Base-by-base conservation (phyloP, 2,888 invertebrate species). In the Loripinus fragilis region DNA sequence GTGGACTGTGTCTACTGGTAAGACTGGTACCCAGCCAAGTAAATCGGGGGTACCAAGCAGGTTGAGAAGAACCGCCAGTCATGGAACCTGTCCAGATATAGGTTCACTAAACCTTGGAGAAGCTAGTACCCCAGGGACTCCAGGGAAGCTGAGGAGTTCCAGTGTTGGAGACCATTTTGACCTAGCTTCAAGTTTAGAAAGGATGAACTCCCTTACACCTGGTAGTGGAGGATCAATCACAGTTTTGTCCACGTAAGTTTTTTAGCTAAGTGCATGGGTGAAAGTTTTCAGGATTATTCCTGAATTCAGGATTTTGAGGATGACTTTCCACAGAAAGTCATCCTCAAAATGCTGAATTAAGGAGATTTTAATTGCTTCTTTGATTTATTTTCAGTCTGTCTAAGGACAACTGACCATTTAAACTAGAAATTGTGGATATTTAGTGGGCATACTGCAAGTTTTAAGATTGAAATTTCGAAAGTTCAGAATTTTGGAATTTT, bases 1-100 rank as follows among this genome's bases (percentile, higher is more conserved):
- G n/a, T 83, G 86, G 86, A 79, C 52, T 25, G 52, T 52, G 25
- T 52, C 52, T 25, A 38, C 5, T 38, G 38, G 7, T 12, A 52
- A n/a, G n/a, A n/a, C 48, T 48, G 48, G n/a, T 48, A 52, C 23
- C 25, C 23, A 52, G 52, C 52, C 23, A 8, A 48, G 48, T 48
- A 52, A 25, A 52, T 5, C 20, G 25, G 25, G 23, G 15, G 25
- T 2, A 7, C 20, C 23, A 52, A 15, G 7, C 1, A n/a, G 25
- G 25, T 7, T 3, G 10, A 12, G 25, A 25, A 52, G 52, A 15
- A 25, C 5, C 7, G 5, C 10, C 52, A 52, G 23, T 25, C 52
- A 25, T 25, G 52, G 52, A 52, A n/a, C 23, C 15, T 2, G 25
- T 25, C 23, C 25, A 20, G 52, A 52, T 25, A n/a, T 52, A 10